Conservation (phyloP, 2,888 invertebrate species). For the Nephrotoma flavescens region DNA sequence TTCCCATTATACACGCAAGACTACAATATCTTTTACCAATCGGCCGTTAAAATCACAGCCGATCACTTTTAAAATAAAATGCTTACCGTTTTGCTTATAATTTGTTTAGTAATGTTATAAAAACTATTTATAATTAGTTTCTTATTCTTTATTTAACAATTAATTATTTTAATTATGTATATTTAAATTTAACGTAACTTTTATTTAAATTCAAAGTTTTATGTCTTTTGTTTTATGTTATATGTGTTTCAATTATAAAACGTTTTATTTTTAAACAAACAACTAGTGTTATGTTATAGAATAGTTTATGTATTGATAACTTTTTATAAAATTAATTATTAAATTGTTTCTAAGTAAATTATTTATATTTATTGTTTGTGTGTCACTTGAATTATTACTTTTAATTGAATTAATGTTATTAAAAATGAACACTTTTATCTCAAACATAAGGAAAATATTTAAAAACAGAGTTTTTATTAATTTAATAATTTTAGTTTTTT, state of each 20-base stretch:
- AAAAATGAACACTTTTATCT: background rate
- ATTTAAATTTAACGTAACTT: background rate
- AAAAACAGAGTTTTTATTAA: background rate
- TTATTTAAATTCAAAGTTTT: background rate
- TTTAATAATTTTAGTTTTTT: background rate
- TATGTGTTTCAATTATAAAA: background rate
- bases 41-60: background rate
- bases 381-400: background rate
- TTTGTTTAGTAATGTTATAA: background rate
- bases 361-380: background rate
- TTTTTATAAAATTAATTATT: background rate
- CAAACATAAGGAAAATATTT: slow-evolving; percentile 2
- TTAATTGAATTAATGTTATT: background rate
- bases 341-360: background rate
- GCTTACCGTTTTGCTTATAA: background rate
- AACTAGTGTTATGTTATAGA: slow-evolving; percentile 1
- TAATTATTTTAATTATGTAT: background rate
- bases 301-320: background rate
- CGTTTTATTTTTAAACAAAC: background rate
- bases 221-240: background rate
- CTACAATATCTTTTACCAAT: too few species aligned
- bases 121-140: background rate
- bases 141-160: background rate
- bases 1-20: background rate
- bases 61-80: background rate